Percentiles rank a stretch among this genome's conserved stretches.
Conservation (phyloP, 1,140 invertebrate genomes). For the Drosophila sp. region DNA sequence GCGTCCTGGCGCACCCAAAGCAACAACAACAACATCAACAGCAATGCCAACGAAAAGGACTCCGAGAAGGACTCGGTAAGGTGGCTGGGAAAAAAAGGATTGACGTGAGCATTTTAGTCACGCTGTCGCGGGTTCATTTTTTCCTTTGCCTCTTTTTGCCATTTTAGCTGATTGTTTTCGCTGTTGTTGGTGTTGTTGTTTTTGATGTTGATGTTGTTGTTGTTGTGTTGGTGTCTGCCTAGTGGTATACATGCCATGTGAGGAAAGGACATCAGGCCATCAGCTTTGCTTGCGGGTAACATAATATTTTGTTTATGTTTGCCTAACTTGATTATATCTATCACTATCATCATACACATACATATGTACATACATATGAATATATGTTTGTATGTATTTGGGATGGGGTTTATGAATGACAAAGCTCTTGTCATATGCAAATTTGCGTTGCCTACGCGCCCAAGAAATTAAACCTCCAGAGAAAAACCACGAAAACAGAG, state of each 20-base stretch:
- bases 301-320: slow-evolving; percentile 76
- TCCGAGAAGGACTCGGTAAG: neutral
- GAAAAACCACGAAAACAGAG: neutral
- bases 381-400: slow-evolving; percentile 1
- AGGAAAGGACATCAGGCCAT: slow-evolving; percentile 35
- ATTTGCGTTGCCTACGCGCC: slow-evolving; percentile 15
- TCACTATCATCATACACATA: slow-evolving; percentile 57
- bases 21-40: slow-evolving; percentile 33
- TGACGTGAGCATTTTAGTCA: slow-evolving; percentile 73
- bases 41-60: slow-evolving; percentile 17
- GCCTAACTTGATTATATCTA: slow-evolving; percentile 76
- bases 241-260: slow-evolving; percentile 48
- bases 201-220: slow-evolving; percentile 9
- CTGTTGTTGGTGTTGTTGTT: slow-evolving; percentile 38
- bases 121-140: slow-evolving; percentile 54
- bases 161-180: slow-evolving; percentile 76
- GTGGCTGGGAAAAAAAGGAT: slow-evolving; percentile 54
- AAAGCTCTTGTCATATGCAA: slow-evolving; percentile 24
- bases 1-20: slow-evolving; percentile 55
- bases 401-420: slow-evolving; percentile 14
- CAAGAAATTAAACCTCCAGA: slow-evolving; percentile 9
- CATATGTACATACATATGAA: slow-evolving; percentile 20
- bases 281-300: slow-evolving; percentile 53
- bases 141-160: slow-evolving; percentile 58
- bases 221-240: slow-evolving; percentile 24